Evolutionary conservation across 2,797 vertebrate genomes (phyloP).

Genomic region (Molossus alvarezi): DNA sequence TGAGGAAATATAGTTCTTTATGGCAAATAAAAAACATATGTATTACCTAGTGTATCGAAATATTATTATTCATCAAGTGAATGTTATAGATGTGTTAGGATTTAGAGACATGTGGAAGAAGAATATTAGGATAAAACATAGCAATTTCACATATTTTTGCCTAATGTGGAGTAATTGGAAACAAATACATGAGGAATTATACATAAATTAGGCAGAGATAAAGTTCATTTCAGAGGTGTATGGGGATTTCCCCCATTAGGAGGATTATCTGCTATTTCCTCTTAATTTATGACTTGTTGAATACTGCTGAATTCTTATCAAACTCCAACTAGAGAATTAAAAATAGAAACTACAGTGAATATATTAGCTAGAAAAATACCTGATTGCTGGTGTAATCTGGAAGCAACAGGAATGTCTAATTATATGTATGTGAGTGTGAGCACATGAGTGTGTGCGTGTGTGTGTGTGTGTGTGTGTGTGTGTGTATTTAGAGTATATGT

Average conservation of each 20-base stretch:
- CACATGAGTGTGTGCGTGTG: not conserved
- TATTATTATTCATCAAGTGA: conserved; percentile 88
- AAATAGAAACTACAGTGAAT: conserved; percentile 39
- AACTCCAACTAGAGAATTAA: conserved; percentile 60
- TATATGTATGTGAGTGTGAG: not conserved
- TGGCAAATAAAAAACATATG: conserved; percentile 90
- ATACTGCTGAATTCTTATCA: conserved; percentile 41
- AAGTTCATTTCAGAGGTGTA: conserved; percentile 87
- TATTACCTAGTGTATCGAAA: conserved; percentile 88
- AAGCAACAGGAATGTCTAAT: conserved; percentile 61
- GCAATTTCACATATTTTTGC: conserved; percentile 67
- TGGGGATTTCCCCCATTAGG: conserved; percentile 86
- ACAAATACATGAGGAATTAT: conserved; percentile 80
- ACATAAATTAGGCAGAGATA: conserved; percentile 78
- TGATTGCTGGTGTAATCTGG: conserved; percentile 20
- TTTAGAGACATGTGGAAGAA: conserved; percentile 86
- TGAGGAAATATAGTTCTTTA: conserved; percentile 89
- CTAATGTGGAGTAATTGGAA: conserved; percentile 67
- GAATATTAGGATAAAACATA: conserved; percentile 84
- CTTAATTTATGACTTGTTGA: conserved; percentile 83
- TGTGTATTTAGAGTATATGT: not conserved
- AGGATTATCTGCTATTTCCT: conserved; percentile 87
- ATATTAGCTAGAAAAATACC: conserved; percentile 57
- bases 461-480: not conserved
- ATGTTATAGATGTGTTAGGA: conserved; percentile 86